Percentiles rank a stretch among this genome's conserved stretches.
Evolutionary conservation across 1,140 invertebrate genomes (phyloP).

Genomic region (Mizuhopecten yessoensis): DNA sequence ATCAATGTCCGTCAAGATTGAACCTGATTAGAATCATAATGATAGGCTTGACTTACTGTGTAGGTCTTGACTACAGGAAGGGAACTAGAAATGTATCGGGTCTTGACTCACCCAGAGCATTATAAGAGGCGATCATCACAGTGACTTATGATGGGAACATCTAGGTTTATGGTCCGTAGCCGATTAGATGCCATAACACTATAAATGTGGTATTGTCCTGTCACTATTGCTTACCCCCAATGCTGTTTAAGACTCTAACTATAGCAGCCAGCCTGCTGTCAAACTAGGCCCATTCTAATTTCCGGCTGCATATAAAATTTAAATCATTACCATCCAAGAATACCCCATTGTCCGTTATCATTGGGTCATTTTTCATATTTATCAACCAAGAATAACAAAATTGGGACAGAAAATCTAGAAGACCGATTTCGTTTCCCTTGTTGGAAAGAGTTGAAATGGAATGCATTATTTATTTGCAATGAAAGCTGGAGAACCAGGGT

Average conservation of each 20-base stretch:
- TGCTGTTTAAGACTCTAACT: neutral
- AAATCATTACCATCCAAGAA: neutral
- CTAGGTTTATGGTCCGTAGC: constrained; percentile 18
- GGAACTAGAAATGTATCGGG: neutral
- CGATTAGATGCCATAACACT: constrained; percentile 23
- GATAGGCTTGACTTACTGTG: neutral
- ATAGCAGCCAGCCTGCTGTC: neutral
- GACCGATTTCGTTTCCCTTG: neutral
- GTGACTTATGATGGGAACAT: neutral
- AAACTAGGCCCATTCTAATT: constrained; percentile 1
- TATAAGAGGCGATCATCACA: neutral
- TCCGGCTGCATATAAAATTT: neutral
- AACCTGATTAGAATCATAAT: neutral
- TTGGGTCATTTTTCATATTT: neutral
- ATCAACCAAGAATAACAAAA: neutral
- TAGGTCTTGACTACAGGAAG: neutral
- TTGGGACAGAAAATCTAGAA: neutral
- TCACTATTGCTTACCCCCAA: neutral
- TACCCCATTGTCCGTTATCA: neutral
- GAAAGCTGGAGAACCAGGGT: neutral
- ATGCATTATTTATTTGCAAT: neutral
- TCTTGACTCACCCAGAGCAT: neutral
- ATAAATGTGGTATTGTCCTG: neutral
- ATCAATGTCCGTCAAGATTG: neutral
- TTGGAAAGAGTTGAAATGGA: neutral